A percentile compares a stretch with the other conserved stretches of the same genome.
phyloP scores from a whole-genome alignment of 2,888 invertebrate genomes.

The Clepsis dumicolana region DNA sequence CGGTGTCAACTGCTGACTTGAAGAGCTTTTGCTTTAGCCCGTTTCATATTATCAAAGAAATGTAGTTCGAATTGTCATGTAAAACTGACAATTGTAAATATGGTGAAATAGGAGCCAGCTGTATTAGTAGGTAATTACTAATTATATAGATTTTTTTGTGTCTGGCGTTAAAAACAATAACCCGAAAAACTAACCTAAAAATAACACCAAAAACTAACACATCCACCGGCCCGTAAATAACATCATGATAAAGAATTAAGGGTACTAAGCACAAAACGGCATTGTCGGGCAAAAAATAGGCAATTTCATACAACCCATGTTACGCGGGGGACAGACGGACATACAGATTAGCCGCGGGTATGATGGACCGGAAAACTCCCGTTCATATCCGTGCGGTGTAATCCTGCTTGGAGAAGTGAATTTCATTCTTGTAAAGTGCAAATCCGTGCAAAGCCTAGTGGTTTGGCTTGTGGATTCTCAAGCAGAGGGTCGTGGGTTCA shows the following conservation, averaged over 20 bases:
- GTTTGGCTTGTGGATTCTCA: too few species aligned
- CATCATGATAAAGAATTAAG: conserved; percentile 41
- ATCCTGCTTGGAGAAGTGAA: conserved; percentile 41
- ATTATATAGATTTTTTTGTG: too few species aligned
- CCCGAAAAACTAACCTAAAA: neutral
- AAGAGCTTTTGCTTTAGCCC: too few species aligned
- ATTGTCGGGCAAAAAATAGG: conserved; percentile 55
- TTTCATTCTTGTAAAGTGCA: neutral
- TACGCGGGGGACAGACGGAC: conserved; percentile 55
- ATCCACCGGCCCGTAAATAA: conserved; percentile 36
- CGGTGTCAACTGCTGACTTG: too few species aligned
- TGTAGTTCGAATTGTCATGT: too few species aligned
- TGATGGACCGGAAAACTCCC: conserved; percentile 43
- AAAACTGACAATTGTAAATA: too few species aligned
- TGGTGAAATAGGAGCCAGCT: too few species aligned
- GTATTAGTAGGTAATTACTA: too few species aligned
- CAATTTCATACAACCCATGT: conserved; percentile 61
- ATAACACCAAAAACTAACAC: conserved; percentile 35
- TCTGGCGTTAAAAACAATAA: too few species aligned
- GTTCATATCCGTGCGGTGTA: conserved; percentile 26
- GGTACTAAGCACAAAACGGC: conserved; percentile 49
- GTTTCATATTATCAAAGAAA: too few species aligned
- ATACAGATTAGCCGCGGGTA: conserved; percentile 65
- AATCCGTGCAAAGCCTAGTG: too few species aligned
- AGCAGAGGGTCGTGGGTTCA: too few species aligned